Conservation (phyloP, 2,113 vertebrate species). For the Nymphicus hollandicus region DNA sequence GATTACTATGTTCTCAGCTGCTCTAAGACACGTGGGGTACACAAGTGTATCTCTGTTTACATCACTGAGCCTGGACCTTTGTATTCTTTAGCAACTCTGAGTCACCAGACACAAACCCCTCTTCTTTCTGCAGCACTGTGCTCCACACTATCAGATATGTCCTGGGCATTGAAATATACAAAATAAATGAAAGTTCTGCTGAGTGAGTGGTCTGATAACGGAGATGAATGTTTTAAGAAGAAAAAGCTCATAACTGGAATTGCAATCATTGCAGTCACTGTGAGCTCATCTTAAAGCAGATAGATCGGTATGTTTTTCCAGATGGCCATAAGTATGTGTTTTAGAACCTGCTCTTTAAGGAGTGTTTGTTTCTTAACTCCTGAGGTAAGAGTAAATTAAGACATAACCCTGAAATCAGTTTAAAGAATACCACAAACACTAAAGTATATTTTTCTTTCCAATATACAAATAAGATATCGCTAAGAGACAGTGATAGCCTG, state of each 20-base stretch:
- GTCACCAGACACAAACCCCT: constrained; percentile 56
- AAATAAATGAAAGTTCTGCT: constrained; percentile 65
- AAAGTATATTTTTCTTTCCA: background rate
- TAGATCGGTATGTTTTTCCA: constrained; percentile 66
- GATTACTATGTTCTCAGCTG: background rate
- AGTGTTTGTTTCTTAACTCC: constrained; percentile 39
- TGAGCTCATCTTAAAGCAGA: constrained; percentile 61
- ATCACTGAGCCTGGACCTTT: background rate
- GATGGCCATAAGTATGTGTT: constrained; percentile 65
- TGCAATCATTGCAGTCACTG: constrained; percentile 65
- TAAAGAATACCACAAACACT: background rate
- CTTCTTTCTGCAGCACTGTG: constrained; percentile 35
- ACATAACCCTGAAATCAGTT: constrained; percentile 20
- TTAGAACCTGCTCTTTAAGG: constrained; percentile 54
- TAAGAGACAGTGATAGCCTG: background rate
- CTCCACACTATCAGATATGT: constrained; percentile 46
- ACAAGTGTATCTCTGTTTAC: background rate
- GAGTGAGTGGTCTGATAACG: constrained; percentile 57
- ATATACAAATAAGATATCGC: background rate
- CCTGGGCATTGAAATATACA: constrained; percentile 41
- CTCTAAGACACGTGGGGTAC: background rate
- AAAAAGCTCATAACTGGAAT: constrained; percentile 71
- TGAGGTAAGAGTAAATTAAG: constrained; percentile 53
- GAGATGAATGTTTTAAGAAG: constrained; percentile 50
- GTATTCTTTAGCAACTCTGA: constrained; percentile 61